A percentile compares a stretch with the other conserved stretches of the same genome.
Evolutionary conservation across 2,797 vertebrate species (phyloP).

Genomic region (Paratrypauchen microcephalus): DNA sequence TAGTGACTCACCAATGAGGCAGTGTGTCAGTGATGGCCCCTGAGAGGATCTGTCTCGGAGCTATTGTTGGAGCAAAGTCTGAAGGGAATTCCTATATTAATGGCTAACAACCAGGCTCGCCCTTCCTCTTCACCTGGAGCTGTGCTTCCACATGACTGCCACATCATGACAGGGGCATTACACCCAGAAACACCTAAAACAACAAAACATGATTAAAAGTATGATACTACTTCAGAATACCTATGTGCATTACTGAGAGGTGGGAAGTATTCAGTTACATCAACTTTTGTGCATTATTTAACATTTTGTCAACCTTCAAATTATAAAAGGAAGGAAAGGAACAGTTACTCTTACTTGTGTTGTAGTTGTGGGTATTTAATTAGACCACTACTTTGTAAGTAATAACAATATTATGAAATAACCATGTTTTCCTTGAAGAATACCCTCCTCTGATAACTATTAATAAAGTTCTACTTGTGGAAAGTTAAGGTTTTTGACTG

Average conservation of each 20-base stretch:
- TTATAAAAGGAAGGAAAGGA: background rate
- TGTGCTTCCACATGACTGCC: constrained; percentile 50
- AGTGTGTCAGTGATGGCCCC: constrained; percentile 70
- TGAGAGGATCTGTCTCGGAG: constrained; percentile 51
- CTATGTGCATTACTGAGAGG: background rate
- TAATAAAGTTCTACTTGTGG: background rate
- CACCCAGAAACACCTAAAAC: constrained; percentile 54
- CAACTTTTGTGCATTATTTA: background rate
- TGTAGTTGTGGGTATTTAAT: background rate
- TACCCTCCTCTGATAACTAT: background rate
- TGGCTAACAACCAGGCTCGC: constrained; percentile 64
- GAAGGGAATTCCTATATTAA: constrained; percentile 60
- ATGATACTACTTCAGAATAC: background rate
- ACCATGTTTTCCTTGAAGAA: too few relatives aligned
- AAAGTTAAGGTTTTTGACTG: constrained; percentile 11
- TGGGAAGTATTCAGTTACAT: too few relatives aligned
- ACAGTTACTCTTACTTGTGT: too few relatives aligned
- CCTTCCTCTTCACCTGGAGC: constrained; percentile 69
- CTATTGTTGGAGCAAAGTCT: constrained; percentile 50
- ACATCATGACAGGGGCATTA: constrained; percentile 77
- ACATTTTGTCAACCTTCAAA: background rate
- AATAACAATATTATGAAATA: background rate
- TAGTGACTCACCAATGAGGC: constrained; percentile 45
- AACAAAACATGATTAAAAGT: background rate
- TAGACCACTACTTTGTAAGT: too few relatives aligned